Conservation (phyloP, 2,113 vertebrate genomes). For the Neopipo cinnamomea region DNA sequence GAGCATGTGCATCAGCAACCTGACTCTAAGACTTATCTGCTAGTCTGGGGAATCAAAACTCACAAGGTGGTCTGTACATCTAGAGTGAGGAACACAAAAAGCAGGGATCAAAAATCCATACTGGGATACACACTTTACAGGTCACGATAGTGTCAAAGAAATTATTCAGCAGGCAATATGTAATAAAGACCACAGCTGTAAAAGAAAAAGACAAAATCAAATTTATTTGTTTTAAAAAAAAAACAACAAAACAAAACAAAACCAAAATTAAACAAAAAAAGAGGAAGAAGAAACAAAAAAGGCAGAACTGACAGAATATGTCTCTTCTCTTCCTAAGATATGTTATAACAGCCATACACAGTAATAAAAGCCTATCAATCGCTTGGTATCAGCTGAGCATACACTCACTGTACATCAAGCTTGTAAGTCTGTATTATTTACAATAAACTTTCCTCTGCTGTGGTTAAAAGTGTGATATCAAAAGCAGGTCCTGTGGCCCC, state of each 20-base stretch:
- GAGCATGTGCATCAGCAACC: background rate
- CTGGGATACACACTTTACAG: background rate
- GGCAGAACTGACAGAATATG: background rate
- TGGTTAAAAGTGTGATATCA: constrained; percentile 19
- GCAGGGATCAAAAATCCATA: background rate
- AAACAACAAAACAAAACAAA: background rate
- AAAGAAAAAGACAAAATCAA: background rate
- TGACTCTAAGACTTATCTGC: background rate
- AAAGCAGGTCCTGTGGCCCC: background rate
- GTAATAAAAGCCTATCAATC: background rate
- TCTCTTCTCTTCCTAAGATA: background rate
- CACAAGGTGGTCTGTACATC: background rate
- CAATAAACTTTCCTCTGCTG: background rate
- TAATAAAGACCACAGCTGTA: background rate
- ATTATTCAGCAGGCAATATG: background rate
- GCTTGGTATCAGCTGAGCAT: background rate
- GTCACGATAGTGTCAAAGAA: background rate
- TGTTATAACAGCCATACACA: background rate
- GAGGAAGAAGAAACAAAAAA: too few species aligned
- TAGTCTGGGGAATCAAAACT: background rate
- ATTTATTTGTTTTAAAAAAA: background rate
- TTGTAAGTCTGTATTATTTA: constrained; percentile 8
- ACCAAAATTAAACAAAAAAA: background rate
- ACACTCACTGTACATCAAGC: background rate
- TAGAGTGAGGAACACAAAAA: background rate